A percentile compares a stretch with the other conserved stretches of the same genome.
These are phyloP conservation scores for Tromatobia lineatoria DNA, from an alignment of 2,888 invertebrate species.

Conservation along the genomic window DNA sequence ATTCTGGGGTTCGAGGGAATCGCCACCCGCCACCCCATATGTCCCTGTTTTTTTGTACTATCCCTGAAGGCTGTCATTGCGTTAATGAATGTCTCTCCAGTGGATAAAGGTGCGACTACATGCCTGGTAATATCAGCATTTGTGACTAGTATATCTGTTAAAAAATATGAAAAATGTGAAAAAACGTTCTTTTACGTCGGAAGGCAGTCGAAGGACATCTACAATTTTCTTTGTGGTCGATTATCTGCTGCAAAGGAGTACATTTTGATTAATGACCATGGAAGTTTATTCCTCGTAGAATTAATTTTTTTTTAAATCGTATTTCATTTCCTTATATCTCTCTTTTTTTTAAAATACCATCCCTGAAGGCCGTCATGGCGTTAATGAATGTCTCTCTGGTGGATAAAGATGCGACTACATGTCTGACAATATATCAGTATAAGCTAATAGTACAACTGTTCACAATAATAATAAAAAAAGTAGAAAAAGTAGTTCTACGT, in stretches of 20 bases:
- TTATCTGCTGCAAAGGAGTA: too few relatives aligned
- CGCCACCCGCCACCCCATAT: background rate
- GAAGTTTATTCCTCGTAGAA: too few relatives aligned
- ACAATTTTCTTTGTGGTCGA: background rate
- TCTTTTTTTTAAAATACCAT: background rate
- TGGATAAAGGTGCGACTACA: background rate
- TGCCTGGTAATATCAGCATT: background rate
- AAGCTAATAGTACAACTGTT: background rate
- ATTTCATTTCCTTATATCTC: too few relatives aligned
- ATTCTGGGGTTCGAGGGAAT: background rate
- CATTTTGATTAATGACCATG: too few relatives aligned
- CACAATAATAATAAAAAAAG: background rate
- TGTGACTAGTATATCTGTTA: background rate
- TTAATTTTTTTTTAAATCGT: too few relatives aligned
- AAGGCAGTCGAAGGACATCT: background rate
- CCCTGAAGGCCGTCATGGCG: conserved; percentile 15
- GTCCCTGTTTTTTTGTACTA: background rate
- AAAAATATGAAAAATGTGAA: background rate
- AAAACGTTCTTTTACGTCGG: background rate
- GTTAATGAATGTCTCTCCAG: conserved; percentile 43
- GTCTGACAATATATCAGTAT: background rate
- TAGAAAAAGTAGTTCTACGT: background rate
- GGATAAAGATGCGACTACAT: background rate
- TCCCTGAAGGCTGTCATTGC: conserved; percentile 21
- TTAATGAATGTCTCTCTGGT: conserved; percentile 42